phyloP scores from a whole-genome alignment of 2,113 vertebrate species.

The Actenoides lindsayi region DNA sequence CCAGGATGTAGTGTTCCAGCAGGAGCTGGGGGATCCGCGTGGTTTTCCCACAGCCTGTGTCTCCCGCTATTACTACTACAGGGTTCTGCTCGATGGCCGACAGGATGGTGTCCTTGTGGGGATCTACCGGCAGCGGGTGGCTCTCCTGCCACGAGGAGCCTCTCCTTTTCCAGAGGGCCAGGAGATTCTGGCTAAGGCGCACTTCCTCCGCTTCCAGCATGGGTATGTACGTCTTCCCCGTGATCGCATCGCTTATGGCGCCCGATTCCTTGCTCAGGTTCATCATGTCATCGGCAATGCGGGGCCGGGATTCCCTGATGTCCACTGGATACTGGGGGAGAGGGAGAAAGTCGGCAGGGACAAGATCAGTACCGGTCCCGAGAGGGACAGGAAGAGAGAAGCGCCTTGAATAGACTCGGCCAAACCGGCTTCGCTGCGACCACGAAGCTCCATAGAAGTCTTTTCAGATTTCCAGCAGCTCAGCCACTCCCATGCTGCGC shows the following conservation, averaged over 20 bases:
- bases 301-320: slow-evolving; percentile 72
- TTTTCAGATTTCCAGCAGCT: neutral
- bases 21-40: slow-evolving; percentile 93
- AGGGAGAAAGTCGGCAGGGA: neutral
- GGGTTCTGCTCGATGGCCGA: slow-evolving; percentile 82
- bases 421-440: neutral
- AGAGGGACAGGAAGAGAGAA: neutral
- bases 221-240: slow-evolving; percentile 80
- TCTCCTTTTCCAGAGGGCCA: slow-evolving; percentile 82
- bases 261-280: slow-evolving; percentile 76
- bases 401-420: neutral
- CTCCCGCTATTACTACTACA: slow-evolving; percentile 91
- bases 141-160: slow-evolving; percentile 66
- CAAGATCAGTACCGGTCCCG: neutral
- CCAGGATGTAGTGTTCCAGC: slow-evolving; percentile 84
- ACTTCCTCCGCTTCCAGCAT: slow-evolving; percentile 74
- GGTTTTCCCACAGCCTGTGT: slow-evolving; percentile 96
- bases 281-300: slow-evolving; percentile 73
- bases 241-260: slow-evolving; percentile 84
- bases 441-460: neutral
- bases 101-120: slow-evolving; percentile 85
- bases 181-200: slow-evolving; percentile 78
- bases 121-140: slow-evolving; percentile 85
- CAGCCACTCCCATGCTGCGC: neutral
- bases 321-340: slow-evolving; percentile 82